Percentiles rank a stretch among this genome's conserved stretches.
Evolutionary conservation across 2,888 invertebrate species (phyloP).

Genomic region (Phengaris alcon): DNA sequence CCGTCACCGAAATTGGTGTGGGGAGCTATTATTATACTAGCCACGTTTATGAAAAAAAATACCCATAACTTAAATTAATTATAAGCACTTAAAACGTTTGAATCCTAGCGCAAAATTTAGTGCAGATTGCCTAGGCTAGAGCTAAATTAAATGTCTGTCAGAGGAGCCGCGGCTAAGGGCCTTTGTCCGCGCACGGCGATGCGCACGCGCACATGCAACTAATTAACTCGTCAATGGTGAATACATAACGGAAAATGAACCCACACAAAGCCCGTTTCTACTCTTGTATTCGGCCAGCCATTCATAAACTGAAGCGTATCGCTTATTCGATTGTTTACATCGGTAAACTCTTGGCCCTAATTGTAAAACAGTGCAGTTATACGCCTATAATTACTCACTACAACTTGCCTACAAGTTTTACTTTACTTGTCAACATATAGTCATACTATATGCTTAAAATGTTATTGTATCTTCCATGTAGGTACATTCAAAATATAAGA

Average conservation of each 20-base stretch:
- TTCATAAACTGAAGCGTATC: slow-evolving; percentile 26
- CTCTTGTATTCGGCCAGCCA: neutral
- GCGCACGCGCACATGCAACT: slow-evolving; percentile 56
- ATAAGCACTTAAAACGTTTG: neutral
- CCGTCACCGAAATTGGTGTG: too few relatives aligned
- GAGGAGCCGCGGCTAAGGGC: slow-evolving; percentile 65
- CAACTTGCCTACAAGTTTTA: too few relatives aligned
- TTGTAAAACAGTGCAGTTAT: neutral
- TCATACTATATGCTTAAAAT: too few relatives aligned
- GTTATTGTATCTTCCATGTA: too few relatives aligned
- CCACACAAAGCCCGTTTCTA: slow-evolving; percentile 42
- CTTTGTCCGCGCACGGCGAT: slow-evolving; percentile 54
- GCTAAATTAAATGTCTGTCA: slow-evolving; percentile 43
- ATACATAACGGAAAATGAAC: slow-evolving; percentile 47
- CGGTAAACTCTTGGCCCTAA: neutral
- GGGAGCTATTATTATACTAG: too few relatives aligned
- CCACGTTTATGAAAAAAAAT: too few relatives aligned
- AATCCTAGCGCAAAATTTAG: neutral
- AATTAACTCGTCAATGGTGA: slow-evolving; percentile 64
- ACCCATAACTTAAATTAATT: too few relatives aligned
- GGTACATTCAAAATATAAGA: too few relatives aligned
- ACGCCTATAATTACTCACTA: too few relatives aligned
- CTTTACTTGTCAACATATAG: too few relatives aligned
- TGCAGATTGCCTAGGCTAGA: slow-evolving; percentile 2
- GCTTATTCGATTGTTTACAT: slow-evolving; percentile 13